phyloP scores from a whole-genome alignment of 2,888 invertebrate genomes.

The Drosophila nr. perissopoda region DNA sequence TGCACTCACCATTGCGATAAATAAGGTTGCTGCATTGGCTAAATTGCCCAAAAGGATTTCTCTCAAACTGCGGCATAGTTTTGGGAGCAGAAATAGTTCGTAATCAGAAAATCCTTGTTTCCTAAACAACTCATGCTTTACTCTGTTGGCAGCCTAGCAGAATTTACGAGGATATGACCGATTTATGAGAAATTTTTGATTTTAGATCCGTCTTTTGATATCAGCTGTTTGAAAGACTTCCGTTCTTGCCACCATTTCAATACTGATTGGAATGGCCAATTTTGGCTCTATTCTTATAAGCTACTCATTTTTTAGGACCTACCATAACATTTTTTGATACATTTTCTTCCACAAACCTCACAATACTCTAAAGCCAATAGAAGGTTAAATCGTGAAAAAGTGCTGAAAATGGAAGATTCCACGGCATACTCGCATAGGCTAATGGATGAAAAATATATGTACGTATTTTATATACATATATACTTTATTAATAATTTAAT shows the following conservation, averaged over 20 bases:
- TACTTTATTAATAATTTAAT: neutral
- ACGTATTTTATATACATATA: neutral
- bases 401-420: neutral
- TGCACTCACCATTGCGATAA: neutral
- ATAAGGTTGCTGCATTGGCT: neutral
- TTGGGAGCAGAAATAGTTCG: neutral
- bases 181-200: neutral
- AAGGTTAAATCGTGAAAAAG: neutral
- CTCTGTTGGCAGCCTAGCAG: neutral
- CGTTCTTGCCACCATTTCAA: no score
- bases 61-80: neutral
- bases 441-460: neutral
- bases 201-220: neutral
- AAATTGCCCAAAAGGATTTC: neutral
- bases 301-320: neutral
- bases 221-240: neutral
- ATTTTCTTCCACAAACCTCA: neutral
- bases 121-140: neutral
- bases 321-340: neutral
- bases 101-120: neutral
- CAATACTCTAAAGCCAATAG: neutral
- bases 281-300: neutral
- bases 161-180: neutral
- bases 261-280: neutral
- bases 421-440: neutral